Base-by-base conservation (phyloP, 2,113 vertebrate species). In the Pseudolaguvia tuberculata region DNA sequence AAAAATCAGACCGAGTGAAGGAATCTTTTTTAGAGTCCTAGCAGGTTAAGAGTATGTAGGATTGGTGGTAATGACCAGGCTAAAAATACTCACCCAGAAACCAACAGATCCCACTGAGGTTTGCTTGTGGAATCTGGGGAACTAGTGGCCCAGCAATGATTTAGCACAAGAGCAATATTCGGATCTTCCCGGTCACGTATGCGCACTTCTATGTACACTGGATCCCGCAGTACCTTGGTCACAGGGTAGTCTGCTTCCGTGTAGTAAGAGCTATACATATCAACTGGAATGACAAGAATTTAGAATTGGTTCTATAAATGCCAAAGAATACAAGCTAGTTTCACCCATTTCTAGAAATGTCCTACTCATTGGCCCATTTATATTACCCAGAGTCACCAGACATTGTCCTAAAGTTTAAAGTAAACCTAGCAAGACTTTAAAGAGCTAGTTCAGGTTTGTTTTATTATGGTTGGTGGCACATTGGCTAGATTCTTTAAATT, bases 51-150 rank as follows among this genome's bases (percentile, higher is more conserved):
- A 23, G 23, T 9, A 65, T 17, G 18, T 65, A 25, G 21, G 3
- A 12, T 48, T 5, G 4, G 3, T 67, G 39, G 13, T 21, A 0
- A 51, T 13, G 20, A 47, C 6, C 8, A 42, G 52, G 11, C 20
- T 15, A 10, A 47, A n/a, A 25, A 25, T 15, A 15, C 23, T 55
- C 86, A 91, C 89, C 89, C 89, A 12, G 88, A 13, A 48, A 83
- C 12, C 17, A 91, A 72, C 27, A 91, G 83, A 59, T 89, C 88
- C 90, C 90, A 91, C 73, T 89, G 88, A 23, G 88, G 89, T 17
- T 81, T 12, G 27, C 85, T 82, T 5, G 70, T 8, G 17, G 87
- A 77, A 47, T 82, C 78, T 0, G 84, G 69, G 2, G 11, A 57
- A 3, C 83, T 31, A 0, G 89, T 90, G 72, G 88, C 84, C 90